A percentile compares a stretch with the other conserved stretches of the same genome.
Conservation (phyloP, 2,113 vertebrate species). For the Saguinus midas region DNA sequence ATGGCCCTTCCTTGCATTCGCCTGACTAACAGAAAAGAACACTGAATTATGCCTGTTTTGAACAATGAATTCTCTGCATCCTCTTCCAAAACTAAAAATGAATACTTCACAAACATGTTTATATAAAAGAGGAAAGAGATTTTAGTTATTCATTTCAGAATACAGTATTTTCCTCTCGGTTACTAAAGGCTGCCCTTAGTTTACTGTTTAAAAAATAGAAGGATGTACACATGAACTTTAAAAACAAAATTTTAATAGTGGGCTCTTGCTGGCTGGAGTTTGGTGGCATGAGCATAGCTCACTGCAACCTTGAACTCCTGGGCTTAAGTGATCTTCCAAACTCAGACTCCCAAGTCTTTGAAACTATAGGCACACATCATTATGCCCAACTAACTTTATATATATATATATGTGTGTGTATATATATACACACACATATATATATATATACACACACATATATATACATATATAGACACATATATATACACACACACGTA, state of each 20-base stretch:
- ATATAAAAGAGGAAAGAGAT: conserved; percentile 28
- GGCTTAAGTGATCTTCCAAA: too few relatives aligned
- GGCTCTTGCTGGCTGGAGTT: too few relatives aligned
- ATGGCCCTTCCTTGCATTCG: not conserved
- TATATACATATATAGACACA: too few relatives aligned
- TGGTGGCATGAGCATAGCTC: too few relatives aligned
- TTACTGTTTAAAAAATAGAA: conserved; percentile 33
- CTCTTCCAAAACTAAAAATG: conserved; percentile 3
- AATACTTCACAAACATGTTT: not conserved
- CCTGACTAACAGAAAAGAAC: not conserved
- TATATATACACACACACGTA: too few relatives aligned
- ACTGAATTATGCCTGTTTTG: not conserved
- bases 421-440: too few relatives aligned
- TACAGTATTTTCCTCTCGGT: not conserved
- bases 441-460: accelerated
- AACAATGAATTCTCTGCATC: not conserved
- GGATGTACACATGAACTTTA: not conserved
- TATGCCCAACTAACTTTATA: too few relatives aligned
- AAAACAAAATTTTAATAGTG: too few relatives aligned
- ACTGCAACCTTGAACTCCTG: too few relatives aligned
- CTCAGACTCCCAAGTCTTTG: too few relatives aligned
- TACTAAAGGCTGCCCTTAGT: not conserved
- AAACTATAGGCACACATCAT: too few relatives aligned
- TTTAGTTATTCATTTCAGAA: conserved; percentile 28
- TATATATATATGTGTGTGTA: too few relatives aligned